These are phyloP conservation scores for Paragorgia papillata DNA, from an alignment of 92 coral and sea anemone genomes.

Conservation along the genomic window DNA sequence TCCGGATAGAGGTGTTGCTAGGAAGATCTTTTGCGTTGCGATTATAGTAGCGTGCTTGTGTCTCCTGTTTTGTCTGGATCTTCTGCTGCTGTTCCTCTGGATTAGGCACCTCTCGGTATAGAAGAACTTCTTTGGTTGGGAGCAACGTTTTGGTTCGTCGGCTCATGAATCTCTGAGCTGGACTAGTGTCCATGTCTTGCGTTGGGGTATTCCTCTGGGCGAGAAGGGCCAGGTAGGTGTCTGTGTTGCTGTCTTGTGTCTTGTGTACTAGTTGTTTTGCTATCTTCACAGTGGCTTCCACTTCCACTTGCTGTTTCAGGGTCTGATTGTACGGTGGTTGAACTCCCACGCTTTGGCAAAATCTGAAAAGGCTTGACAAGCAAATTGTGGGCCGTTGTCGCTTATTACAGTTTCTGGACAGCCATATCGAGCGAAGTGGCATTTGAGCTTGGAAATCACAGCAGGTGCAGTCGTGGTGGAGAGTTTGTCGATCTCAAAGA, in stretches of 20 bases:
- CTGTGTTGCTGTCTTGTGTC: conserved; percentile 14
- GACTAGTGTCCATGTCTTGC: conserved; percentile 4
- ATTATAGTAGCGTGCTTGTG: conserved; percentile 13
- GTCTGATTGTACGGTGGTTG: conserved; percentile 5
- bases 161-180: not conserved
- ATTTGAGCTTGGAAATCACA: conserved; percentile 18
- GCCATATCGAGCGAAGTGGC: conserved; percentile 39
- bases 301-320: conserved; percentile 31
- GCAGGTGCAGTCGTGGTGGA: too few species aligned
- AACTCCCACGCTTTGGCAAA: not conserved
- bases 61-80: not conserved
- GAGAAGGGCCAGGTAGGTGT: not conserved
- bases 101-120: not conserved
- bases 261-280: not conserved
- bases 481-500: too few species aligned
- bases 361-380: too few species aligned
- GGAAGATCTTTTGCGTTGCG: conserved; percentile 25
- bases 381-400: conserved; percentile 16
- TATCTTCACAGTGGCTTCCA: conserved; percentile 40
- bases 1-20: too few species aligned
- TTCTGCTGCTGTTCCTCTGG: not conserved
- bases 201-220: conserved; percentile 32
- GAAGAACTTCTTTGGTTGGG: conserved; percentile 13
- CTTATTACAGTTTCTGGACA: conserved; percentile 23
- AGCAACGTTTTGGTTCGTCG: too few species aligned